These are phyloP conservation scores for Subacronicta megacephala DNA, from an alignment of 2,888 invertebrate species.

Conservation along the genomic window DNA sequence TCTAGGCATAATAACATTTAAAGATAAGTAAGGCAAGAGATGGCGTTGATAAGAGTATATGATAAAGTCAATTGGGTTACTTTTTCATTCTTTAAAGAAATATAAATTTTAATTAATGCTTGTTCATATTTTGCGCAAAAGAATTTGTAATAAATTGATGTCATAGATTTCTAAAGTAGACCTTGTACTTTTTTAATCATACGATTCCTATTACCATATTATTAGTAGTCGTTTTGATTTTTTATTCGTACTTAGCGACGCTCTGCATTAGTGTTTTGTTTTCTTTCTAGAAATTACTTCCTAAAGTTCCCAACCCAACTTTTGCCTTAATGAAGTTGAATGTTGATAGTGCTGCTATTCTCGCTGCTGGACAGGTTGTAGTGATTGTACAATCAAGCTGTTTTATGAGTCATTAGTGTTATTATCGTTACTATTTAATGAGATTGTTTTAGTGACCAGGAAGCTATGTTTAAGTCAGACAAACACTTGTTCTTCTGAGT, in stretches of 20 bases:
- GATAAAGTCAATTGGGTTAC: conserved; percentile 26
- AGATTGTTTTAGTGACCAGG: conserved; percentile 30
- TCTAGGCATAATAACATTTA: conserved; percentile 57
- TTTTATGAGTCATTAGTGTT: not conserved
- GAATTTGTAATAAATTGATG: not conserved
- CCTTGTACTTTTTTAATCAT: not conserved
- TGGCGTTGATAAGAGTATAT: conserved; percentile 34
- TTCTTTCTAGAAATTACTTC: conserved; percentile 44
- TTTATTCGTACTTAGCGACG: conserved; percentile 1
- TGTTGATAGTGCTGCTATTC: not conserved
- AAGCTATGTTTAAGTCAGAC: conserved; percentile 19
- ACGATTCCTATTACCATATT: not conserved
- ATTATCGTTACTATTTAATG: conserved; percentile 5
- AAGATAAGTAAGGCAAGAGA: conserved; percentile 34
- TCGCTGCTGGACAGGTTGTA: not conserved
- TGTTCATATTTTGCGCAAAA: not conserved
- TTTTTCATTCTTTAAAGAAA: conserved; percentile 8
- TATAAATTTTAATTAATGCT: not conserved
- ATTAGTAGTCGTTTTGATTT: conserved; percentile 25
- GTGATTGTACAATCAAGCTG: not conserved
- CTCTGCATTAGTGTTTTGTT: conserved; percentile 11
- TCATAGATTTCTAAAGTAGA: not conserved
- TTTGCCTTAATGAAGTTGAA: not conserved
- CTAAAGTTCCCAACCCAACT: not conserved
- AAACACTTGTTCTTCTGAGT: conserved; percentile 17